A percentile compares a stretch with the other conserved stretches of the same genome.
phyloP scores from a whole-genome alignment of 2,888 invertebrate genomes.

The Zonitis immaculata region DNA sequence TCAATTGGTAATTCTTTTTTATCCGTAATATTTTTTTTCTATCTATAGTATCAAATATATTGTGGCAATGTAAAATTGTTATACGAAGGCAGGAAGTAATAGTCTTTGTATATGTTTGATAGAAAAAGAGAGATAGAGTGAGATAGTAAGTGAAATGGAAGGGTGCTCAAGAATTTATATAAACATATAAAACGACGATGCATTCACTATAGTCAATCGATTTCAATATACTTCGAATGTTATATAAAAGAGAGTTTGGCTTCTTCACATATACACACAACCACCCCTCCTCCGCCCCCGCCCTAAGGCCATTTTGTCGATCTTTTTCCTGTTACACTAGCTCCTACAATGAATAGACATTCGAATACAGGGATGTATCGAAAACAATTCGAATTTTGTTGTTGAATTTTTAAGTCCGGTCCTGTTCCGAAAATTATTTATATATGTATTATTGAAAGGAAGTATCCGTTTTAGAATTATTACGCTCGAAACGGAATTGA shows the following conservation, averaged over 20 bases:
- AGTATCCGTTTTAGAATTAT: constrained; percentile 7
- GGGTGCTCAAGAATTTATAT: constrained; percentile 36
- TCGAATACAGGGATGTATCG: background rate
- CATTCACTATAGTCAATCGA: constrained; percentile 39
- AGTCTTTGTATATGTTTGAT: constrained; percentile 21
- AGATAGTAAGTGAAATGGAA: constrained; percentile 28
- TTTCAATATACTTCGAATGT: constrained; percentile 31
- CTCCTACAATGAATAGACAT: background rate
- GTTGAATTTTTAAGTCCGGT: too few species aligned
- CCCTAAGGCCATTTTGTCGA: constrained; percentile 15
- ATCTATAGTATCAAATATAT: constrained; percentile 23
- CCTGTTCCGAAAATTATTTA: too few species aligned
- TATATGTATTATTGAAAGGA: too few species aligned
- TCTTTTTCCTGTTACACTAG: background rate
- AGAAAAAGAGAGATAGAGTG: too few species aligned
- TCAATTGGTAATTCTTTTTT: too few species aligned
- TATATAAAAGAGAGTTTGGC: constrained; percentile 8
- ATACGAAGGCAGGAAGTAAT: constrained; percentile 35
- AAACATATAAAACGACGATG: constrained; percentile 39
- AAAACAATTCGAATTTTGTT: background rate
- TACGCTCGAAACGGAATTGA: constrained; percentile 3
- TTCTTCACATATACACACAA: too few species aligned
- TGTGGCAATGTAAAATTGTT: constrained; percentile 26
- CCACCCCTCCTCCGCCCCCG: too few species aligned
- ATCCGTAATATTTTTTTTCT: background rate